A percentile compares a stretch with the other conserved stretches of the same genome.
phyloP scores from a whole-genome alignment of 2,113 vertebrate species.

The Dasyornis broadbenti region DNA sequence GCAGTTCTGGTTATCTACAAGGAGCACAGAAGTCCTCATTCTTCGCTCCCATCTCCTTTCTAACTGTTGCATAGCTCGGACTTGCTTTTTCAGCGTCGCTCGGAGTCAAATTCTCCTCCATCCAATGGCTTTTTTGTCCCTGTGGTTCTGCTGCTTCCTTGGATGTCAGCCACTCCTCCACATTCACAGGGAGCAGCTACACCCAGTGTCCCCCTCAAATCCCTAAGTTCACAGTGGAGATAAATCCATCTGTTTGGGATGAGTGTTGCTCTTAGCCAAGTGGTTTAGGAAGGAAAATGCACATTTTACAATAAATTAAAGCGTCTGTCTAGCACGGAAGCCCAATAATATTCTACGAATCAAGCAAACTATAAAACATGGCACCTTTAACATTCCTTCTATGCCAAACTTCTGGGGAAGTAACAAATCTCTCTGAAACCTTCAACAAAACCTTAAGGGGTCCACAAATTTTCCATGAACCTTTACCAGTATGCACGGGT shows the following conservation, averaged over 20 bases:
- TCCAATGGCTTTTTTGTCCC: not conserved
- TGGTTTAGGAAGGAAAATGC: not conserved
- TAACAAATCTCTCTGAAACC: not conserved
- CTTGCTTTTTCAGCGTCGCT: not conserved
- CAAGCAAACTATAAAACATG: not conserved
- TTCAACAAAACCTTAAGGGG: not conserved
- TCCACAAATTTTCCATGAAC: not conserved
- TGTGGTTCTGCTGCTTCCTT: not conserved
- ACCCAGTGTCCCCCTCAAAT: not conserved
- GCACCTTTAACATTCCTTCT: not conserved
- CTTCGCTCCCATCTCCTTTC: not conserved
- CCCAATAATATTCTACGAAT: not conserved
- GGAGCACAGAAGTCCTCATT: not conserved
- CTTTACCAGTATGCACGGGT: not conserved
- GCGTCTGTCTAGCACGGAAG: not conserved
- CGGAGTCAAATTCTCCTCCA: not conserved
- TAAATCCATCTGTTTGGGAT: not conserved
- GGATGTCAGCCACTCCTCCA: not conserved
- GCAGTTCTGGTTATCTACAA: not conserved
- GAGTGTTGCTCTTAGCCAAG: not conserved
- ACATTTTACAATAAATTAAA: not conserved
- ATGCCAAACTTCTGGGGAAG: not conserved
- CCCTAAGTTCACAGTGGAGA: rapidly evolving
- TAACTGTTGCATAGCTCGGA: not conserved
- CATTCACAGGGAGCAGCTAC: not conserved